phyloP scores from a whole-genome alignment of 2,797 vertebrate genomes.

The Acanthurus lineatus region DNA sequence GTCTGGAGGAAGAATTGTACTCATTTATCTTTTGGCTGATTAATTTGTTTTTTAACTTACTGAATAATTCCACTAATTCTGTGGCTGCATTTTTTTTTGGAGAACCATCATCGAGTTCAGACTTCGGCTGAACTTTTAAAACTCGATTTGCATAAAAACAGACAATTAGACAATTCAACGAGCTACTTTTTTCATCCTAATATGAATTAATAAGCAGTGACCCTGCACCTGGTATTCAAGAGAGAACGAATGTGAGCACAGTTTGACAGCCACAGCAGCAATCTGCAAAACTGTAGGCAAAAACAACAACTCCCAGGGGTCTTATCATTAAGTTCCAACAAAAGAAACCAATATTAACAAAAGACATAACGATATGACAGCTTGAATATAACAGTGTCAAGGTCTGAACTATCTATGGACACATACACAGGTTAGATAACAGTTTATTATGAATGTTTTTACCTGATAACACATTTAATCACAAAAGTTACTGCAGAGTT shows the following conservation, averaged over 20 bases:
- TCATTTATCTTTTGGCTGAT: not conserved
- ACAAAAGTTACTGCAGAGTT: constrained; percentile 24
- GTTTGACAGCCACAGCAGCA: not conserved
- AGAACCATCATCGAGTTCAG: not conserved
- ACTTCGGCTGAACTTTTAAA: not conserved
- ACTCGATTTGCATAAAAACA: constrained; percentile 5
- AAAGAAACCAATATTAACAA: not conserved
- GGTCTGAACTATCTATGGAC: constrained; percentile 5
- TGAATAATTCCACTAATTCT: not conserved
- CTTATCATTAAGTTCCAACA: constrained; percentile 12
- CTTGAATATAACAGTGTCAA: constrained; percentile 13
- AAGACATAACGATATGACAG: not conserved
- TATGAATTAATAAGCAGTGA: not conserved
- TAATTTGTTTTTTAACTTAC: not conserved
- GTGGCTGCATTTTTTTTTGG: not conserved
- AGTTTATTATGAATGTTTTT: not conserved
- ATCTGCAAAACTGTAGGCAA: not conserved
- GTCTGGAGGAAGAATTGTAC: not conserved
- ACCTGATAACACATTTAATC: constrained; percentile 1
- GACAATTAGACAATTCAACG: constrained; percentile 10
- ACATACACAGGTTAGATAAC: not conserved
- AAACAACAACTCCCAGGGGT: constrained; percentile 3
- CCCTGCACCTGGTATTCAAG: constrained; percentile 4
- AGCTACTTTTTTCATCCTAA: constrained; percentile 1
- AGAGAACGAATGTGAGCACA: not conserved